These are phyloP conservation scores for Drosophila cardini DNA, from an alignment of 1,140 invertebrate species.

Conservation along the genomic window DNA sequence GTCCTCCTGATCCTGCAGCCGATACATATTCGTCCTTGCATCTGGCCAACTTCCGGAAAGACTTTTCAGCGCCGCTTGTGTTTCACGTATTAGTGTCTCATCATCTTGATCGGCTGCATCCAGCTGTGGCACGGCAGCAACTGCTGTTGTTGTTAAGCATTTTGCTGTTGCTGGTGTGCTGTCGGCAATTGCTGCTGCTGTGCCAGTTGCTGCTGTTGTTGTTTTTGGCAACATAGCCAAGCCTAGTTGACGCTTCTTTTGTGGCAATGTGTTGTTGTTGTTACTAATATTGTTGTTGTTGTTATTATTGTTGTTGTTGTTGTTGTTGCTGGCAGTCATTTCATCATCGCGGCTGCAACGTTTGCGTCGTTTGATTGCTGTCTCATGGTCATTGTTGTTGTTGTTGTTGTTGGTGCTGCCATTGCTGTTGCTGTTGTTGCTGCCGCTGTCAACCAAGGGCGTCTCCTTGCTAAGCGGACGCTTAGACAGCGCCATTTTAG, in stretches of 20 bases:
- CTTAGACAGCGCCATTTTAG: constrained; percentile 80
- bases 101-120: constrained; percentile 87
- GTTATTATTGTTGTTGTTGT: constrained; percentile 57
- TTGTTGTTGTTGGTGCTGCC: constrained; percentile 25
- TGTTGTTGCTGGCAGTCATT: constrained; percentile 51
- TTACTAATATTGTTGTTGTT: constrained; percentile 42
- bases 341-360: constrained; percentile 82
- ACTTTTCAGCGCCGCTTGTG: constrained; percentile 93
- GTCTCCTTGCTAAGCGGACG: constrained; percentile 82
- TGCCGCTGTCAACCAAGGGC: constrained; percentile 67
- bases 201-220: neutral
- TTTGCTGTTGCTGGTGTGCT: constrained; percentile 26
- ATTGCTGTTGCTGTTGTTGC: constrained; percentile 38
- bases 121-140: constrained; percentile 51
- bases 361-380: constrained; percentile 79
- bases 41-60: constrained; percentile 92
- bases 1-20: constrained; percentile 87
- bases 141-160: constrained; percentile 14
- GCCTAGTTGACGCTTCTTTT: constrained; percentile 87
- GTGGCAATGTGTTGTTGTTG: constrained; percentile 85
- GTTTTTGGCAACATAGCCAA: constrained; percentile 24
- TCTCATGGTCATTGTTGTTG: constrained; percentile 69
- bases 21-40: constrained; percentile 88
- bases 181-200: constrained; percentile 14
- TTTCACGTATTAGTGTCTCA: constrained; percentile 92